Conservation (phyloP, 2,797 vertebrate genomes). For the Paramormyrops hopkinsi region DNA sequence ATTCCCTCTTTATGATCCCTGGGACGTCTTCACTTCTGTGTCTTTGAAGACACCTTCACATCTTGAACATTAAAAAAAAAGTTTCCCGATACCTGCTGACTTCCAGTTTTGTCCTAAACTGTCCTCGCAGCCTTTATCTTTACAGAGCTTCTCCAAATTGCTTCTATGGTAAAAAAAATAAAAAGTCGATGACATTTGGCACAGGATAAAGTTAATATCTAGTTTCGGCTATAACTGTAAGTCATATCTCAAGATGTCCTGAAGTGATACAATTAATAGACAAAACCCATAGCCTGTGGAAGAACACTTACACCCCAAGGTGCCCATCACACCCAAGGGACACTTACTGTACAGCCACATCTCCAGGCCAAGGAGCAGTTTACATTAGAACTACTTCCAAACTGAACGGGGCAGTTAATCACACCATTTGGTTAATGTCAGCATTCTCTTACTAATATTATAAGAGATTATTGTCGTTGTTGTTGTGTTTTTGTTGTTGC, state of each 20-base stretch:
- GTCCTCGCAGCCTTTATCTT: background rate
- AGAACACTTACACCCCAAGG: background rate
- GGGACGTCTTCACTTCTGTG: background rate
- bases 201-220: background rate
- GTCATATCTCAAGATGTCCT: background rate
- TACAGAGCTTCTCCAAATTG: background rate
- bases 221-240: background rate
- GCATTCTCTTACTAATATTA: background rate
- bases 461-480: background rate
- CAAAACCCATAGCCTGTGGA: background rate
- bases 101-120: background rate
- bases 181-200: background rate
- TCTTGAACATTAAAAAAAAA: background rate
- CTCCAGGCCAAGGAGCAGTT: background rate
- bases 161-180: background rate
- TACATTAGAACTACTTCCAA: background rate
- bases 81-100: background rate
- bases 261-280: background rate
- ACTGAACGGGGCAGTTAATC: background rate
- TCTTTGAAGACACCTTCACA: background rate
- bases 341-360: background rate
- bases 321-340: background rate
- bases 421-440: background rate
- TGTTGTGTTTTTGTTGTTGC: background rate
- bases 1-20: background rate